phyloP scores from a whole-genome alignment of 2,113 vertebrate species.

The Neolamprologus sp. region DNA sequence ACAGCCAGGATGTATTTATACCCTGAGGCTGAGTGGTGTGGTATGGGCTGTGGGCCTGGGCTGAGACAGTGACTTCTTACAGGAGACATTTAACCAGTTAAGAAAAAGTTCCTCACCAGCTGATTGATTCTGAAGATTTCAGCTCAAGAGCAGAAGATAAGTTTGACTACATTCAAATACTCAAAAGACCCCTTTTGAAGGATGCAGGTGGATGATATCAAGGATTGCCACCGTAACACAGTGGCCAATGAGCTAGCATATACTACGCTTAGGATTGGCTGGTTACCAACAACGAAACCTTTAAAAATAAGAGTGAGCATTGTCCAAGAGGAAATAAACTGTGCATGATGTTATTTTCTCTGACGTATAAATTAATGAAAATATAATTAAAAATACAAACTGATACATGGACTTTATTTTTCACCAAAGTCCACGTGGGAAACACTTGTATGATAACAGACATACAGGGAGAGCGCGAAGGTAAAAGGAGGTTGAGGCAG shows the following conservation, averaged over 20 bases:
- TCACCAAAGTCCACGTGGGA: not conserved
- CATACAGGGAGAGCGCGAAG: not conserved
- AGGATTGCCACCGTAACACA: not conserved
- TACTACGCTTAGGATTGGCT: not conserved
- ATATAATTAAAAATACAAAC: not conserved
- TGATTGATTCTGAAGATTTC: not conserved
- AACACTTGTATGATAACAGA: not conserved
- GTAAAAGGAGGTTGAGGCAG: not conserved
- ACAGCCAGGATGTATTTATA: slow-evolving; percentile 20
- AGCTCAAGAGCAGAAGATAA: not conserved
- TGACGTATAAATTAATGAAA: not conserved
- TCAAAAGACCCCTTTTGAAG: not conserved
- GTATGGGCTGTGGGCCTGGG: not conserved
- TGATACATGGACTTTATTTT: not conserved
- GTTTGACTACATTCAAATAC: not conserved
- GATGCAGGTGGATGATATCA: not conserved
- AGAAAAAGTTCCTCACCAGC: not conserved
- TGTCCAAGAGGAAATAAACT: not conserved
- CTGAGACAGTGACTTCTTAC: not conserved
- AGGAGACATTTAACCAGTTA: not conserved
- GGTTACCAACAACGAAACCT: not conserved
- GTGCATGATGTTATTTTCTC: not conserved
- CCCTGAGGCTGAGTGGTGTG: not conserved
- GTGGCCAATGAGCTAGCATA: not conserved
- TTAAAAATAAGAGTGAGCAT: not conserved